Evolutionary conservation across 2,797 vertebrate species (phyloP), one percentile per base, ranked within the genome.

Genomic region (Threskiornis aethiopicus): DNA sequence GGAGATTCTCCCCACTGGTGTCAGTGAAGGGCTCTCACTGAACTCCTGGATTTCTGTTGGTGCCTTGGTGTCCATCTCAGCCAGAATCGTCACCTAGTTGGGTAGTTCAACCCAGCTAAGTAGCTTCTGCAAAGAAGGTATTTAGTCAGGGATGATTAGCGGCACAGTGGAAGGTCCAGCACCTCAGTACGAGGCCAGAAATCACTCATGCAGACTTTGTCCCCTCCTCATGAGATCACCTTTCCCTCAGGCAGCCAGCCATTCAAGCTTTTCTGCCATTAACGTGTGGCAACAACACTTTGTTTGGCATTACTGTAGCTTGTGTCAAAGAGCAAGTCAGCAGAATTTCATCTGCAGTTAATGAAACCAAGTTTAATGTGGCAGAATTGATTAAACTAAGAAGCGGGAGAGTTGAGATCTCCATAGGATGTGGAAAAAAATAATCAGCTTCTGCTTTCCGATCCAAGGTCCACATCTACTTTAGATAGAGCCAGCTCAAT

Each of bases 1-100:
- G 10, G 28, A 78, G 10, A 54, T 73, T 62, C 18, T 81, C 9
- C 16, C 26, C 15, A 26, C 1, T 1, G 0, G 3, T 54, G 9
- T 61, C 20, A 55, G 13, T 64, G 41, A 13, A 75, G 6, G 13
- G 5, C 5, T 84, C 5, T 78, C n/a, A 41, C 44, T 61, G 42
- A 57, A 8, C 3, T 87, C 8, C 29, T 84, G 29, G 31, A 64
- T 54, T 84, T 77, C 41, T 91, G 21, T 35, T 75, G 54, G 8
- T 57, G 49, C 6, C 12, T 71, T 64, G 18, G 5, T 67, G 39
- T 59, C 16, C 28, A 9, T 26, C 25, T 78, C 31, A 52, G 3
- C 22, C 22, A 65, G 41, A 72, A 76, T 47, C 13, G 20, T 29
- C 39, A 57, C 6, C 11, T 57, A 15, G 4, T 5, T 47, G 26